phyloP scores from a whole-genome alignment of 92 coral and sea anemone genomes.

The Parazoanthus swiftii region DNA sequence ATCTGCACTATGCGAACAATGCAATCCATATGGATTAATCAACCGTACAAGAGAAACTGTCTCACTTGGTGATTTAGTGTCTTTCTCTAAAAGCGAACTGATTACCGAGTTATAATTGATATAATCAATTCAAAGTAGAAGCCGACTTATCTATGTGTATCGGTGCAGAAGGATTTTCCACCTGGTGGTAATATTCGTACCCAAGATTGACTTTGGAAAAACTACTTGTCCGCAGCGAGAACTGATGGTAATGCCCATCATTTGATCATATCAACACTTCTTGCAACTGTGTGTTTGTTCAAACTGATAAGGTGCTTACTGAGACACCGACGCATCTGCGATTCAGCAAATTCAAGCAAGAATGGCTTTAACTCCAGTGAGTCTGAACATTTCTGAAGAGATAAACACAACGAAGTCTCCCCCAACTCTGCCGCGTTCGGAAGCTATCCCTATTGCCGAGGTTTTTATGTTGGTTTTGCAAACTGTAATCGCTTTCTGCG shows the following conservation, averaged over 20 bases:
- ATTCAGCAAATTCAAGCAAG: not conserved
- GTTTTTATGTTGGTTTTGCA: conserved; percentile 19
- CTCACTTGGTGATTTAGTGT: not conserved
- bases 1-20: not conserved
- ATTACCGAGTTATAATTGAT: not conserved
- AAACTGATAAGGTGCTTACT: not conserved
- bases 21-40: not conserved
- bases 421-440: not conserved
- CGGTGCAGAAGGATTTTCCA: not conserved
- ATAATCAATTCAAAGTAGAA: not conserved
- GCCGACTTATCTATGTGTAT: not conserved
- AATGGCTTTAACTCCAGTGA: not conserved
- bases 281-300: not conserved
- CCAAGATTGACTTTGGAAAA: not conserved
- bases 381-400: not conserved
- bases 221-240: not conserved
- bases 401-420: not conserved
- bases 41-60: not conserved
- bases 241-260: too few species aligned
- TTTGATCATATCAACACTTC: too few species aligned
- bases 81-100: not conserved
- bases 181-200: not conserved
- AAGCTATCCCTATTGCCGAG: not conserved
- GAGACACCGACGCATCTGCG: not conserved
- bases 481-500: conserved; percentile 19